Evolutionary conservation across 2,888 invertebrate species (phyloP).

Genomic region (Kuschelorhynchus macadamiae): DNA sequence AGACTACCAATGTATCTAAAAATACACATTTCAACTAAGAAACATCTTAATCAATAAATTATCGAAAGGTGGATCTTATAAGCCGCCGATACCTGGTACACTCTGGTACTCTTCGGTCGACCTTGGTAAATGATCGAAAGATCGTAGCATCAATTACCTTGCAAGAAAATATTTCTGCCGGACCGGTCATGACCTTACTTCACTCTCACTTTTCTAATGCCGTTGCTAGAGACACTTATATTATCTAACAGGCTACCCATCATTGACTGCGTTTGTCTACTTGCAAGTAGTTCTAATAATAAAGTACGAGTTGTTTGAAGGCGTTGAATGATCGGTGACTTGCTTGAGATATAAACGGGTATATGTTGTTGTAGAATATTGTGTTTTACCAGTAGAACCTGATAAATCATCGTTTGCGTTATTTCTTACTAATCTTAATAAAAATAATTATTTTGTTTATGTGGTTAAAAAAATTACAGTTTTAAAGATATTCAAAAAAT

Average conservation of each 20-base stretch:
- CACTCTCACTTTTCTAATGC: conserved; percentile 41
- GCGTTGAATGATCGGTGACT: too few species aligned
- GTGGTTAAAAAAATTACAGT: too few species aligned
- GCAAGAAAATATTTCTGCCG: conserved; percentile 30
- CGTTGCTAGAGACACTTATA: conserved; percentile 29
- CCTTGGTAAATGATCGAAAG: conserved; percentile 19
- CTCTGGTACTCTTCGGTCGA: conserved; percentile 31
- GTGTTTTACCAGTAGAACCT: too few species aligned
- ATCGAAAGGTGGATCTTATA: conserved; percentile 11
- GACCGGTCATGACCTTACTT: conserved; percentile 35
- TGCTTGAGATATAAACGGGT: too few species aligned
- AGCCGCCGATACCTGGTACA: conserved; percentile 22
- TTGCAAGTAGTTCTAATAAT: not conserved
- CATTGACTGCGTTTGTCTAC: conserved; percentile 1
- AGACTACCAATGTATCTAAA: too few species aligned
- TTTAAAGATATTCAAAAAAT: too few species aligned
- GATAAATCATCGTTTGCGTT: too few species aligned
- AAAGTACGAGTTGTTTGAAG: too few species aligned
- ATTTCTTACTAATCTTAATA: too few species aligned
- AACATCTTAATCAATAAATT: not conserved
- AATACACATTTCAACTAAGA: too few species aligned
- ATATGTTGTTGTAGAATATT: too few species aligned
- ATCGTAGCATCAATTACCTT: conserved; percentile 26
- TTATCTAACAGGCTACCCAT: conserved; percentile 33
- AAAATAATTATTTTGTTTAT: too few species aligned